phyloP scores from a whole-genome alignment of 2,797 vertebrate genomes.

The Alectoris magna region DNA sequence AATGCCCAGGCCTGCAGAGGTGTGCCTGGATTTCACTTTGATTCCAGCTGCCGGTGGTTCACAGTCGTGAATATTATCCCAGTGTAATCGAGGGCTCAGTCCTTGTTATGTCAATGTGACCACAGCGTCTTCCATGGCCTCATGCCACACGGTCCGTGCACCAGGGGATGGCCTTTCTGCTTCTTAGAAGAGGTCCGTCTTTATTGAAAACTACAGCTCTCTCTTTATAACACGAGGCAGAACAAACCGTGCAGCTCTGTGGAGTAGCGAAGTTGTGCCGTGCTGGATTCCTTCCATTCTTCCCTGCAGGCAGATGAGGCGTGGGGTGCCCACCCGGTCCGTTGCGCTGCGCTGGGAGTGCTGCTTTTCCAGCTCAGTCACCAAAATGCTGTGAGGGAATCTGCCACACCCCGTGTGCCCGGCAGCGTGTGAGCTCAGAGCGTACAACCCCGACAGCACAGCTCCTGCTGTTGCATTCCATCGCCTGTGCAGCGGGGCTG shows the following conservation, averaged over 20 bases:
- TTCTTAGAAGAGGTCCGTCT: background rate
- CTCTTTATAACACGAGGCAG: background rate
- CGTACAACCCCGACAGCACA: background rate
- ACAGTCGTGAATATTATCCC: background rate
- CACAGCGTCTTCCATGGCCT: fast-evolving
- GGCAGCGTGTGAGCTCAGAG: background rate
- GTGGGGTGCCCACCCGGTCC: background rate
- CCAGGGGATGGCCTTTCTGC: background rate
- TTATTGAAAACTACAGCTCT: background rate
- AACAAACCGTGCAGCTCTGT: background rate
- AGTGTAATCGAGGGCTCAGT: fast-evolving
- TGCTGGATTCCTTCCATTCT: background rate
- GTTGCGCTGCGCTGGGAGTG: fast-evolving
- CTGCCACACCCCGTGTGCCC: background rate
- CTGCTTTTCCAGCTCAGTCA: background rate
- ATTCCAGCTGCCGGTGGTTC: background rate
- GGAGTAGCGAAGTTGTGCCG: background rate
- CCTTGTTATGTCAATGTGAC: fast-evolving
- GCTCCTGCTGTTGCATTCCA: background rate
- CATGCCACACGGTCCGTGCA: fast-evolving
- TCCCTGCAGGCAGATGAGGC: background rate
- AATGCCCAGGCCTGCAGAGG: no score
- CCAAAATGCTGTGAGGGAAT: background rate
- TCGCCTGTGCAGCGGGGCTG: fast-evolving
- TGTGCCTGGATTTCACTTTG: no score